phyloP scores from a whole-genome alignment of 1,140 invertebrate genomes.

The Thalassaphorura encarpata region DNA sequence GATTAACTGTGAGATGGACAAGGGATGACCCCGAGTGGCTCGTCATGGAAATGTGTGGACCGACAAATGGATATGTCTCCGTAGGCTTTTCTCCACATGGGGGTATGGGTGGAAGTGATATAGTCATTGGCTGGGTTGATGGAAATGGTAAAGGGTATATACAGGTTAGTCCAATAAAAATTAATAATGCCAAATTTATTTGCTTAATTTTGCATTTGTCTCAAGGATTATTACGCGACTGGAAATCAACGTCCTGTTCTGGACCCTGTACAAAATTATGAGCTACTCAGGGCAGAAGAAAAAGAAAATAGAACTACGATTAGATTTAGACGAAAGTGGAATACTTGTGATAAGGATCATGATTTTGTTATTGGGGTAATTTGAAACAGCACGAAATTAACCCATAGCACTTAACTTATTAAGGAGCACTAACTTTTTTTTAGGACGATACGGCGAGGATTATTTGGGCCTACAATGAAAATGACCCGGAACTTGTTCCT shows the following conservation, averaged over 20 bases:
- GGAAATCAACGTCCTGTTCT: conserved; percentile 53
- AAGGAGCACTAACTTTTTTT: conserved; percentile 11
- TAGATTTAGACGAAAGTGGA: conserved; percentile 58
- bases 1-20: conserved; percentile 10
- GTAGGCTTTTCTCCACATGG: conserved; percentile 60
- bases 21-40: conserved; percentile 5
- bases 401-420: not conserved
- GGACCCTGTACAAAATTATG: conserved; percentile 65
- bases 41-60: conserved; percentile 49
- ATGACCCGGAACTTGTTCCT: conserved; percentile 44
- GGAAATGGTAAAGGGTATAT: conserved; percentile 2
- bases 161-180: too few species aligned
- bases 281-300: conserved; percentile 55
- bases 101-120: conserved; percentile 57
- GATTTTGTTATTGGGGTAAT: conserved; percentile 45
- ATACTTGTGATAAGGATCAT: conserved; percentile 69
- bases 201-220: too few species aligned
- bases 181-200: too few species aligned
- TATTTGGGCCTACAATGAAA: conserved; percentile 59
- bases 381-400: not conserved
- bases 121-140: conserved; percentile 70
- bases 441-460: conserved; percentile 65
- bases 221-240: conserved; percentile 70
- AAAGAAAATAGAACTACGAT: conserved; percentile 66
- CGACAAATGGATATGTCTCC: conserved; percentile 59